Evolutionary conservation across 2,888 invertebrate species (phyloP), one percentile per base, ranked within the genome.

Genomic region (Iselma pallidipennis): DNA sequence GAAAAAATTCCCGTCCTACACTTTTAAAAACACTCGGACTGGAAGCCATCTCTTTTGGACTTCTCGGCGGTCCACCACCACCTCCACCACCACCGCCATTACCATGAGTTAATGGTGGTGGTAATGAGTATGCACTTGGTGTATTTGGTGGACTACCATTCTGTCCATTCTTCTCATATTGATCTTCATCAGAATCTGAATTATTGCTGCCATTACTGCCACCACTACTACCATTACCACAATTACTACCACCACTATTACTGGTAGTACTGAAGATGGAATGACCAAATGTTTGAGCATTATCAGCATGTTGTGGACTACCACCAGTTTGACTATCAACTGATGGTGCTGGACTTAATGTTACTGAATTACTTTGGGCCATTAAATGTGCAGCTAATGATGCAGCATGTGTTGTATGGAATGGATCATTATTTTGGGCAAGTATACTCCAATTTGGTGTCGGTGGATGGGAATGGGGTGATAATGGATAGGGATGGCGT

Each of bases 321-420:
- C 94, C 92, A 45, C 45, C 64, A 50, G 92, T 91, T 76, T 91
- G 90, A 74, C 94, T 94, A 79, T 94, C 94, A 19, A 94, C 88
- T 37, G 94, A 94, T 5, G 95, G 95, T 21, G 95, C 94, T 59
- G 95, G 95, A 79, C 94, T 94, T 71, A 95, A 84, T 26, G 95
- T 95, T 26, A 95, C 95, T 55, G 95, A 95, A 81, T 94, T 94
- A 71, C 86, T 85, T 74, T 92, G 91, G 25, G 83, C 84, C 82
- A 92, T 91, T 68, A 92, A 87, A 72, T 91, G 91, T 57, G 88
- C 88, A 57, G 88, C 88, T 66, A 89, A 81, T 69, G 86, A 85
- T 65, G 89, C 89, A 49, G 85, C 85, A 68, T 85, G 85, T 19
- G 80, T 73, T 4, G 75, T 71, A 56, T 81, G 81, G 63, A 80